Evolutionary conservation across 53 echinoderm and acorn worm species (phyloP), one percentile per base, ranked within the genome.

Genomic region (Mesocentrotus franciscanus): DNA sequence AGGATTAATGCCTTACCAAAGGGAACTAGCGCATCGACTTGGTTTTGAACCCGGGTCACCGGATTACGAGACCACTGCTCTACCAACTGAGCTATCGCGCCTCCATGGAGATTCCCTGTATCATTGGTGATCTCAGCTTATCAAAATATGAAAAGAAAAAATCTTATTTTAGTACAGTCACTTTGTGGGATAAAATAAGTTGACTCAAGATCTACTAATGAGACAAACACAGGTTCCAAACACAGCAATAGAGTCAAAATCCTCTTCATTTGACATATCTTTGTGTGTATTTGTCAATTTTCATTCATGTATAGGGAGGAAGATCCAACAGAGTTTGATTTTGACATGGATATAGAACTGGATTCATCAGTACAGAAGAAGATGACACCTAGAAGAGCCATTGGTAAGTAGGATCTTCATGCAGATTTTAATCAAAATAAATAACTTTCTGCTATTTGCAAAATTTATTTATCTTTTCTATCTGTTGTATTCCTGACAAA

Each of bases 241-340:
- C 6, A 22, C 22, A 5, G 22, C 68, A 68, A 0, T 68, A 24
- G 26, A 9, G 4, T 68, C 24, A 26, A 68, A 8, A 22, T 1
- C 68, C 24, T 68, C 68, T 68, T 68, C 20, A 68, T 68, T 24
- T 68, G 8, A 22, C 5, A 22, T 68, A 2, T 20, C 1, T 1
- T 18, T 66, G 22, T 66, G 0, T 12, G 9, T 90, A 32, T 30
- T 56, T 85, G 9, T 36, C 16, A 36, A 15, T 66, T n/a, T 91
- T 22, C 17, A 18, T 85, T 34, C 29, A 35, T 91, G 18, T 91
- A 34, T 66, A 91, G 91, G 93, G 98, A 98, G 66, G 98, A 99
- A 78, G 98, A 98, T 81, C 98, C 99, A 27, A 99, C 98, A 61
- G 99, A 97, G 70, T 99, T 99, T 97, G 99, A 99, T 79, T 99